Conservation (phyloP, 1,140 invertebrate genomes). For the Pogonomyrmex californicus region DNA sequence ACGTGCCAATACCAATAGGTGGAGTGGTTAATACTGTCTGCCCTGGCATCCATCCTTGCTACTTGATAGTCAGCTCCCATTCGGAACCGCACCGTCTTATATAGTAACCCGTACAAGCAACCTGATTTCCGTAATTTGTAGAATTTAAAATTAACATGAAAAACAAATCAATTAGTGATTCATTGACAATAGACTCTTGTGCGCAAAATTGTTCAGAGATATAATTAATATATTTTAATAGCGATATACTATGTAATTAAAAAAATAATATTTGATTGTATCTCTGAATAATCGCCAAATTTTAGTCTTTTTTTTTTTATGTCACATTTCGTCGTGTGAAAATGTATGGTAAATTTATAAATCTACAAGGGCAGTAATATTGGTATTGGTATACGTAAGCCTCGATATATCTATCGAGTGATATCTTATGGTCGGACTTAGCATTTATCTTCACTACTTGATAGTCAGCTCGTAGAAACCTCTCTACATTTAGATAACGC, state of each 20-base stretch:
- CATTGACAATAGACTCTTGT: not conserved
- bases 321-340: not conserved
- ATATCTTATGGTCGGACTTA: constrained; percentile 48
- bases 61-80: constrained; percentile 72
- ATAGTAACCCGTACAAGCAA: constrained; percentile 63
- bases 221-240: not conserved
- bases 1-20: constrained; percentile 76
- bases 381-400: constrained; percentile 28
- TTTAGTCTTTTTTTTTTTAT: not conserved
- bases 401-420: not conserved
- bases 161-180: constrained; percentile 13
- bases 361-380: constrained; percentile 1
- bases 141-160: constrained; percentile 44
- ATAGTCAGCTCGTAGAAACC: constrained; percentile 48
- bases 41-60: constrained; percentile 71
- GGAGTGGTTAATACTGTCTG: constrained; percentile 64
- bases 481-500: constrained; percentile 52
- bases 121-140: constrained; percentile 60
- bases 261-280: not conserved
- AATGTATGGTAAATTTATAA: constrained; percentile 6
- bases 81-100: constrained; percentile 65
- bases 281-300: not conserved
- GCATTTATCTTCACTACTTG: constrained; percentile 59
- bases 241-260: not conserved
- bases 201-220: not conserved